Percentiles rank a stretch among this genome's conserved stretches.
Conservation (phyloP, 2,888 invertebrate species). For the Uropetala carovei region DNA sequence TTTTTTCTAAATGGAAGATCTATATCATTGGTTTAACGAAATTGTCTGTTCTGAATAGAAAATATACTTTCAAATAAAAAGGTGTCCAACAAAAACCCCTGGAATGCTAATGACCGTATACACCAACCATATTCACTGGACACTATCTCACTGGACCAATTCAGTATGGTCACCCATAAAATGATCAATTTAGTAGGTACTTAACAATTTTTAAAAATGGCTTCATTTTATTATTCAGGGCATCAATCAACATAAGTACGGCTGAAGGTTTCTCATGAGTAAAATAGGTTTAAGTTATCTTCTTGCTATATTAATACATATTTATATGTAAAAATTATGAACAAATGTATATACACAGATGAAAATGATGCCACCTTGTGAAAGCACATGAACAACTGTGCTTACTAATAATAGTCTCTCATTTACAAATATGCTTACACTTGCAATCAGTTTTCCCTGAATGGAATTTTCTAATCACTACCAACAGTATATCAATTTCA, state of each 20-base stretch:
- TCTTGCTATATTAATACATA: slow-evolving; percentile 49
- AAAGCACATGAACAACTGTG: slow-evolving; percentile 45
- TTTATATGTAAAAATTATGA: slow-evolving; percentile 58
- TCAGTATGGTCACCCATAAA: not conserved
- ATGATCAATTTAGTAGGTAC: not conserved
- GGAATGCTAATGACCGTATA: not conserved
- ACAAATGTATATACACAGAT: slow-evolving; percentile 62
- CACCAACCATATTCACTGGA: not conserved
- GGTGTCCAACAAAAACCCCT: not conserved
- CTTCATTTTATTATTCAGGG: not conserved
- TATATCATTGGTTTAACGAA: not conserved
- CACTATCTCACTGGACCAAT: not conserved
- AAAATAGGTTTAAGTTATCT: not conserved
- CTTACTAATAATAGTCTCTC: slow-evolving; percentile 58
- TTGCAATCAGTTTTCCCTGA: slow-evolving; percentile 56
- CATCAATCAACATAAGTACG: not conserved
- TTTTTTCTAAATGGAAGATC: not conserved
- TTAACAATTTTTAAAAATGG: not conserved
- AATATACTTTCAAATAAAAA: not conserved
- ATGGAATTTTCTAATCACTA: slow-evolving; percentile 47
- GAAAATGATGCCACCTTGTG: slow-evolving; percentile 23
- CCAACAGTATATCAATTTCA: slow-evolving; percentile 37
- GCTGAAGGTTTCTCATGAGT: slow-evolving; percentile 6
- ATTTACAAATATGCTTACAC: slow-evolving; percentile 53
- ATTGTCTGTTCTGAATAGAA: not conserved